Evolutionary conservation across 2,797 vertebrate genomes (phyloP), one percentile per base, ranked within the genome.

Genomic region (Characodon lateralis): DNA sequence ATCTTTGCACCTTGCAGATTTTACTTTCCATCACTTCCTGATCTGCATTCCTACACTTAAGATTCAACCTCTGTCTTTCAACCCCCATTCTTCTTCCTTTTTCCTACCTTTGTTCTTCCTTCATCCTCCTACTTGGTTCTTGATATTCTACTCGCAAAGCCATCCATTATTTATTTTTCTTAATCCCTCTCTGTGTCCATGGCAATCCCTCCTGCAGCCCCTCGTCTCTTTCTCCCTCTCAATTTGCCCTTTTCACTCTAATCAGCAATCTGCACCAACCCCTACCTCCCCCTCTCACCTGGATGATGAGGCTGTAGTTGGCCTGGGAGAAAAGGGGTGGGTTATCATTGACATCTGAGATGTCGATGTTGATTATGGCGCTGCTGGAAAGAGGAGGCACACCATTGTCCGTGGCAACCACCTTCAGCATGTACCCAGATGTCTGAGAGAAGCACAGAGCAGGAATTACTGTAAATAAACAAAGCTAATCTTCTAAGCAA

Each of bases 321-420:
- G 92, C 97, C 91, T 96, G 96, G 79, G 98, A 97, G 95, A 99
- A 99, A 72, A 97, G 79, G 0, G 98, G 98, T 0, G 98, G 95
- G 61, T 99, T 99, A 94, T 99, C 98, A 20, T 99, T 99, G 90
- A 99, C 95, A 66, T 99, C 98, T 0, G 98, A 99, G 88, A 99
- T 97, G 83, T 99, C 98, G 9, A 99, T 97, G 93, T 99, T 99
- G 90, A 99, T 96, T 1, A 95, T 94, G 53, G 96, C 93, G 0
- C 91, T 98, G 93, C 95, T 97, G 89, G 93, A 93, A 76, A 95
- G 95, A 61, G 96, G 88, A 0, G 97, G 97, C 51, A 59, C 92
- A 72, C 98, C 98, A 2, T 95, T 98, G 91, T 99, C 98, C 13
- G 96, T 93, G 26, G 97, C 98, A 83, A 96, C 94, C 84, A 99